Percentiles rank a stretch among this genome's conserved stretches.
Conservation (phyloP, 2,888 invertebrate species). For the Platerodrilus igneus region DNA sequence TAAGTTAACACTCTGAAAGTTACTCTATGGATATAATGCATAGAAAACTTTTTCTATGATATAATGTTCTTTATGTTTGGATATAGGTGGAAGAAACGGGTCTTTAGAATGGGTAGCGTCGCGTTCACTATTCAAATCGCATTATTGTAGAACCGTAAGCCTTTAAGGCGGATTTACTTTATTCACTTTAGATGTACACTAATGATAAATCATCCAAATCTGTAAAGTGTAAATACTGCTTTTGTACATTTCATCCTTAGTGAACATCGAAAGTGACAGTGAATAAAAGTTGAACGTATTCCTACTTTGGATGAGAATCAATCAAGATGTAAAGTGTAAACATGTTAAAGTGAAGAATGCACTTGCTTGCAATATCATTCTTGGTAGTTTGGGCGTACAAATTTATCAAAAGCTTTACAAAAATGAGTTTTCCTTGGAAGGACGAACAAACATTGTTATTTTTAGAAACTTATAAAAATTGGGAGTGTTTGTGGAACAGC, state of each 20-base stretch:
- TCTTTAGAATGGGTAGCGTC: no score
- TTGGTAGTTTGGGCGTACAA: background rate
- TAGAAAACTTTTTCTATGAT: no score
- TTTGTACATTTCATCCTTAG: background rate
- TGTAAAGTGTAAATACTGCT: background rate
- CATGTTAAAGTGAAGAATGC: background rate
- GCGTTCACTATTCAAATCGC: no score
- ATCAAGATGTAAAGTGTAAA: constrained; percentile 2
- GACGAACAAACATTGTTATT: background rate
- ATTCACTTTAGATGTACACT: background rate
- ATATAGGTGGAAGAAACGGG: no score
- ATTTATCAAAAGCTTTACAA: background rate
- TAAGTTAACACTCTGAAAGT: no score
- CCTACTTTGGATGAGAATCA: constrained; percentile 8
- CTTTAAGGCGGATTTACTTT: background rate
- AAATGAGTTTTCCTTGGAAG: constrained; percentile 2
- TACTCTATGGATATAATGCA: no score
- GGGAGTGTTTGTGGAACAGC: constrained; percentile 1
- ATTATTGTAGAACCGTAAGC: no score
- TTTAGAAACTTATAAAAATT: background rate
- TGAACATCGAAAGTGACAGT: constrained; percentile 3
- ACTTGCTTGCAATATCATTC: background rate
- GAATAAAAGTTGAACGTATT: constrained; percentile 1
- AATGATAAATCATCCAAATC: background rate
- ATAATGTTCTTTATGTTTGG: no score